Conservation (phyloP, 1,140 invertebrate genomes). For the Cyclina sinensis region DNA sequence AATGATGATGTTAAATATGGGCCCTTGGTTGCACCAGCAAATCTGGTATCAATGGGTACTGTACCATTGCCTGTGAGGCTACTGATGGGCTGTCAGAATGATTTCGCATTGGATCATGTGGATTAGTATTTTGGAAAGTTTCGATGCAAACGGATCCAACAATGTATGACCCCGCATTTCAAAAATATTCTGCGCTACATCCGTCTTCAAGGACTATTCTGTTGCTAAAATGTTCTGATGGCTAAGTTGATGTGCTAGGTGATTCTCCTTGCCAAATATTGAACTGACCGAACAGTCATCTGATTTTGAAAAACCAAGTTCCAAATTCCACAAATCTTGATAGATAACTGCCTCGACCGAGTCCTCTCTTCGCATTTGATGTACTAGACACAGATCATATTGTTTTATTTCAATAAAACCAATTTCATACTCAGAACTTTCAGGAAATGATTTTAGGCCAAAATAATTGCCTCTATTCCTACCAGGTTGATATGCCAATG, state of each 20-base stretch:
- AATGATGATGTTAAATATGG: not conserved
- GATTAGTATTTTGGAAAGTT: not conserved
- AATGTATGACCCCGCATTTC: not conserved
- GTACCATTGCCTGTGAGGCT: slow-evolving; percentile 3
- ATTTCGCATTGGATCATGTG: not conserved
- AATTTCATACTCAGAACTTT: not conserved
- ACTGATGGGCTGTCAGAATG: not conserved
- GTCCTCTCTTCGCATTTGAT: not conserved
- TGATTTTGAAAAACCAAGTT: slow-evolving; percentile 4
- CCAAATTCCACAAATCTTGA: slow-evolving; percentile 15
- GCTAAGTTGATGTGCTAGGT: slow-evolving; percentile 20
- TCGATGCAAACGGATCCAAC: slow-evolving; percentile 48
- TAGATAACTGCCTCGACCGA: not conserved
- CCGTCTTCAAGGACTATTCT: slow-evolving; percentile 31
- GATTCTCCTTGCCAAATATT: slow-evolving; percentile 6
- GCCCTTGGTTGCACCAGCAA: not conserved
- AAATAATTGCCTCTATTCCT: slow-evolving; percentile 26
- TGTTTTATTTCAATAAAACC: slow-evolving; percentile 18
- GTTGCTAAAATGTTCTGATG: slow-evolving; percentile 19
- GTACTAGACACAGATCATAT: not conserved
- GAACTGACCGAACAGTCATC: not conserved
- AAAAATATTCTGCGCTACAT: slow-evolving; percentile 11
- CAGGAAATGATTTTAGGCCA: not conserved
- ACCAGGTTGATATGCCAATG: slow-evolving; percentile 26
- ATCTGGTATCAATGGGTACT: not conserved